Conservation (phyloP, 2,797 vertebrate genomes). For the Manis crassicaudata region DNA sequence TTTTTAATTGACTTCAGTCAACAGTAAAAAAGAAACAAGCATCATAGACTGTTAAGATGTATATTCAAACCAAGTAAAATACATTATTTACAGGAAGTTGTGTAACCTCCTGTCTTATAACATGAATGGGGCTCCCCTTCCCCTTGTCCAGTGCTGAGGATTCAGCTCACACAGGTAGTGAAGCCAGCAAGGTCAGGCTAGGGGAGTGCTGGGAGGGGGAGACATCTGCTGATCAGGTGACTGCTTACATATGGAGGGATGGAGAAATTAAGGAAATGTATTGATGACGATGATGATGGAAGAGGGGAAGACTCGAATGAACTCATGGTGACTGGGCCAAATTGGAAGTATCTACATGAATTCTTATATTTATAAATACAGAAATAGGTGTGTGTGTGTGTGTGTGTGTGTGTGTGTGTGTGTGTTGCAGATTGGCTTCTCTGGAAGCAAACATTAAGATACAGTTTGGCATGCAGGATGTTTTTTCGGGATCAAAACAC, state of each 20-base stretch:
- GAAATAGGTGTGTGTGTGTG: neutral
- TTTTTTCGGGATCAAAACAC: neutral
- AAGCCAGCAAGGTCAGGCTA: fast-evolving
- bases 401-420: neutral
- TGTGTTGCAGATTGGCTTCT: neutral
- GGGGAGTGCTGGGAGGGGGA: neutral
- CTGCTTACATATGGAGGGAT: neutral
- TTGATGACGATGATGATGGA: neutral
- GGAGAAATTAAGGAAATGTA: neutral
- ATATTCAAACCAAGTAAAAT: constrained; percentile 35
- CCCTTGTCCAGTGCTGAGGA: neutral
- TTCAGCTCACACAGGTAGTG: neutral
- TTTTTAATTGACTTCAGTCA: neutral
- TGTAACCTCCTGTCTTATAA: neutral
- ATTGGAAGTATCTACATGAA: neutral
- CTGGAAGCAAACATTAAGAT: neutral
- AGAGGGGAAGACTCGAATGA: neutral
- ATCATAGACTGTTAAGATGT: neutral
- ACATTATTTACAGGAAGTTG: neutral
- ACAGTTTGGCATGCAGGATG: neutral
- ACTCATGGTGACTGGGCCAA: neutral
- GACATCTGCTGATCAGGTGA: neutral
- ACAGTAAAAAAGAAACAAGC: constrained; percentile 7
- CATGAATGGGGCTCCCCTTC: neutral
- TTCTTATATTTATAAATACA: neutral